These are phyloP conservation scores for Euplagia quadripunctaria DNA, from an alignment of 2,888 invertebrate species.

Conservation along the genomic window DNA sequence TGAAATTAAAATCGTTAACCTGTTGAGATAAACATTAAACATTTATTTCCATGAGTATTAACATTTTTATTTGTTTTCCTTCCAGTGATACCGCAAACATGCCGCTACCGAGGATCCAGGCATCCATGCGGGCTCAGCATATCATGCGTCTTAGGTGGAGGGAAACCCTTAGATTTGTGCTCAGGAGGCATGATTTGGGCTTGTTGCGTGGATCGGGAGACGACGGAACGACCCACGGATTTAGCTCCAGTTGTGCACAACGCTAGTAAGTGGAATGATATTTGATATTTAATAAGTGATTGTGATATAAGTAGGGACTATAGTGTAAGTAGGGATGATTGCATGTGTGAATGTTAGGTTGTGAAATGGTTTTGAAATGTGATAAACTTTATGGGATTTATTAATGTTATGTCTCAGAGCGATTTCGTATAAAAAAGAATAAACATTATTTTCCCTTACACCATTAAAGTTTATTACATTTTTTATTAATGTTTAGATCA, in stretches of 20 bases:
- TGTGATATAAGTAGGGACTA: constrained; percentile 11
- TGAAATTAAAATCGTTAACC: background rate
- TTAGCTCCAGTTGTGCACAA: constrained; percentile 91
- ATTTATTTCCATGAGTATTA: background rate
- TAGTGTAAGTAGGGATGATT: constrained; percentile 16
- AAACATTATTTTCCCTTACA: too few species aligned
- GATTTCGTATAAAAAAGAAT: too few species aligned
- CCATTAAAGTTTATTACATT: background rate
- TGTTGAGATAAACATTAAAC: too few species aligned
- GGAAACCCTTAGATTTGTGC: constrained; percentile 95
- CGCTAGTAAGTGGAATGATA: constrained; percentile 91
- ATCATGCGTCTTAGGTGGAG: constrained; percentile 95
- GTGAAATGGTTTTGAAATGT: constrained; percentile 7
- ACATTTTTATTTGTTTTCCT: background rate
- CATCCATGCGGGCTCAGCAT: constrained; percentile 97
- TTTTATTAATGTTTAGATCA: background rate
- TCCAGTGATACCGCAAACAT: constrained; percentile 96
- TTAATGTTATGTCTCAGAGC: too few species aligned
- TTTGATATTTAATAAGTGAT: constrained; percentile 5
- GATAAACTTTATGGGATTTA: constrained; percentile 5
- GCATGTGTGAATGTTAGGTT: constrained; percentile 19
- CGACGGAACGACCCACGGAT: constrained; percentile 86
- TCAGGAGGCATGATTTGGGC: constrained; percentile 98
- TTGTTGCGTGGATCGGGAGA: constrained; percentile 94
- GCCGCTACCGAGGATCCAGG: constrained; percentile 94